phyloP scores from a whole-genome alignment of 1,140 invertebrate genomes.

The Trachymyrmex cornetzi region DNA sequence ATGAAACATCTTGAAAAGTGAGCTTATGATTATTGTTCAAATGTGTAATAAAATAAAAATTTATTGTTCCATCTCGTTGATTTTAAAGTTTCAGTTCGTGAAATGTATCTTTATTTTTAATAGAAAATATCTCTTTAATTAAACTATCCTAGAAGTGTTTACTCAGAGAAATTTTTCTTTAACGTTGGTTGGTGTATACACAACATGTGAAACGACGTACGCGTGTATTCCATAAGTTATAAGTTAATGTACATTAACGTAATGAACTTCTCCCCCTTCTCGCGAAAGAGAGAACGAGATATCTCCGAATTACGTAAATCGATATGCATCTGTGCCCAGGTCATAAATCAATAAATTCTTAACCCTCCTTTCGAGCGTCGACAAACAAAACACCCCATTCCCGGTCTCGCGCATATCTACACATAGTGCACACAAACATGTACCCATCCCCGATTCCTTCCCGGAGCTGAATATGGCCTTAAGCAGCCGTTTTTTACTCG shows the following conservation, averaged over 20 bases:
- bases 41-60: not conserved
- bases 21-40: not conserved
- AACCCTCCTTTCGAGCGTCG: constrained; percentile 43
- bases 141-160: constrained; percentile 6
- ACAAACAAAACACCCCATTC: constrained; percentile 65
- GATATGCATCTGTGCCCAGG: constrained; percentile 62
- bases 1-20: not conserved
- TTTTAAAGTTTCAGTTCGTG: not conserved
- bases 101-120: not conserved
- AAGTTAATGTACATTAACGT: constrained; percentile 47
- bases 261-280: constrained; percentile 44
- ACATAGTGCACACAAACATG: constrained; percentile 1
- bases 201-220: constrained; percentile 8
- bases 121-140: not conserved
- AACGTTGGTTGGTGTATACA: not conserved
- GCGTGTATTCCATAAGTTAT: not conserved
- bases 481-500: constrained; percentile 74
- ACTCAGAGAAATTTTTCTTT: constrained; percentile 12
- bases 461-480: constrained; percentile 59
- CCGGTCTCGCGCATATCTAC: constrained; percentile 9
- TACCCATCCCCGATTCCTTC: not conserved
- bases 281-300: constrained; percentile 30
- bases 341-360: constrained; percentile 72
- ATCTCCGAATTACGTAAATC: constrained; percentile 55
- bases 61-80: not conserved